Evolutionary conservation across 2,888 invertebrate species (phyloP).

Genomic region (Agonopterix subpropinquella): DNA sequence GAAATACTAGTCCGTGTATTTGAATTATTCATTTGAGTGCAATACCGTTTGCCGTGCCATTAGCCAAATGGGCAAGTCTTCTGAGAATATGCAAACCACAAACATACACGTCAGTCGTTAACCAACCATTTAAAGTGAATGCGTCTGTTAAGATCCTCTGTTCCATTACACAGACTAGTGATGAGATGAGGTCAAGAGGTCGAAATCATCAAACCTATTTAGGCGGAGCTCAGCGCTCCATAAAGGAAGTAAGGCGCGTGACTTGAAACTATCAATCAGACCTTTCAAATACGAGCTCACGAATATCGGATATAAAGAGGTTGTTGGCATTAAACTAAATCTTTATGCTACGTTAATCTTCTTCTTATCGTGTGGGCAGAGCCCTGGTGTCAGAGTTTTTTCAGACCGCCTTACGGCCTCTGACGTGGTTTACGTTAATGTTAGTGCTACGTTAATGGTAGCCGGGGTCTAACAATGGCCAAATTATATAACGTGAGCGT

Average conservation of each 20-base stretch:
- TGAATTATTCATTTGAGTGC: slow-evolving; percentile 44
- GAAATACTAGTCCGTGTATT: slow-evolving; percentile 23
- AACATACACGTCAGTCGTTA: slow-evolving; percentile 17
- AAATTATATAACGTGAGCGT: no score
- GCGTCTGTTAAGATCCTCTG: slow-evolving; percentile 19
- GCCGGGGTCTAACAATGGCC: no score
- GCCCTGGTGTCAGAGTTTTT: no score
- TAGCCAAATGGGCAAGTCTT: slow-evolving; percentile 27
- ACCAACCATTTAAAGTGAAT: slow-evolving; percentile 22
- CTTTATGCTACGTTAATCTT: no score
- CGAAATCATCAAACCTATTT: slow-evolving; percentile 31
- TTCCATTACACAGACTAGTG: slow-evolving; percentile 19
- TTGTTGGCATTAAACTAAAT: slow-evolving; percentile 6
- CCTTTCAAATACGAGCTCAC: slow-evolving; percentile 18
- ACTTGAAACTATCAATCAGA: slow-evolving; percentile 33
- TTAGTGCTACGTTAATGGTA: no score
- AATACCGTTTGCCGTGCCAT: slow-evolving; percentile 33
- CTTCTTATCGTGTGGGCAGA: no score
- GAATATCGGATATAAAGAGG: slow-evolving; percentile 18
- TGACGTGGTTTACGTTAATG: no score
- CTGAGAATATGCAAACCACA: slow-evolving; percentile 30
- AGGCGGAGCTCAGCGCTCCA: slow-evolving; percentile 15
- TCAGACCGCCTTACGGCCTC: no score
- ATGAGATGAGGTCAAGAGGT: slow-evolving; percentile 33
- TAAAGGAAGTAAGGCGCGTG: slow-evolving; percentile 27